These are phyloP conservation scores for Micromys minutus DNA, from an alignment of 2,113 vertebrate species.

Conservation along the genomic window DNA sequence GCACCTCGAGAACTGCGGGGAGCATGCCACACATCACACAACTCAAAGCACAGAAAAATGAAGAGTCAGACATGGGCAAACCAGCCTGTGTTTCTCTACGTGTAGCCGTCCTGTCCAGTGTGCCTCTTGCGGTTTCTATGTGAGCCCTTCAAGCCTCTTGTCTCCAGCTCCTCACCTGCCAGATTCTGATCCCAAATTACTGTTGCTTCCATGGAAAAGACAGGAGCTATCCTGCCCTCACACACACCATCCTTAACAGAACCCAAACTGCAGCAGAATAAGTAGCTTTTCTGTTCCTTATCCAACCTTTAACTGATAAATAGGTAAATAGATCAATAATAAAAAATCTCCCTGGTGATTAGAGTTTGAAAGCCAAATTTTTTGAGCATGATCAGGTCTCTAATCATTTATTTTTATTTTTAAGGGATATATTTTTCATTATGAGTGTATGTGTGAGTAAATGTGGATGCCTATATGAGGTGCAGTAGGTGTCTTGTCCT, in stretches of 20 bases:
- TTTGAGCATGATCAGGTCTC: background rate
- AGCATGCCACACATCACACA: background rate
- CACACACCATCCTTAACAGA: background rate
- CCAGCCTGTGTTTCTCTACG: background rate
- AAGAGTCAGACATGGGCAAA: background rate
- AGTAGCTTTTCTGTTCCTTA: background rate
- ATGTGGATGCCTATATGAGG: background rate
- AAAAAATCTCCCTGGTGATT: background rate
- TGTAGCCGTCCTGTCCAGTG: rapidly evolving
- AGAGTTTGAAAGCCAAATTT: background rate
- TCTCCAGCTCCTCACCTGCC: background rate
- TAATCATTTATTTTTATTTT: background rate
- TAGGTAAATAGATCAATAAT: background rate
- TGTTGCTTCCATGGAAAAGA: background rate
- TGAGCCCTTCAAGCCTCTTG: background rate
- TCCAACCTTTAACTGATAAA: background rate
- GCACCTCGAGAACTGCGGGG: background rate
- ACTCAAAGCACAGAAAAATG: background rate
- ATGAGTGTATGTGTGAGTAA: background rate
- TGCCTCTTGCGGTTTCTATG: background rate
- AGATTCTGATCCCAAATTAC: background rate
- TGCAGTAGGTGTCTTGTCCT: background rate
- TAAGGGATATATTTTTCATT: background rate
- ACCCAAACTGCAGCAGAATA: background rate
- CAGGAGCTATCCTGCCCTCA: background rate